Evolutionary conservation across 2,888 invertebrate genomes (phyloP), one percentile per base, ranked within the genome.

Genomic region (Spialia ferax): DNA sequence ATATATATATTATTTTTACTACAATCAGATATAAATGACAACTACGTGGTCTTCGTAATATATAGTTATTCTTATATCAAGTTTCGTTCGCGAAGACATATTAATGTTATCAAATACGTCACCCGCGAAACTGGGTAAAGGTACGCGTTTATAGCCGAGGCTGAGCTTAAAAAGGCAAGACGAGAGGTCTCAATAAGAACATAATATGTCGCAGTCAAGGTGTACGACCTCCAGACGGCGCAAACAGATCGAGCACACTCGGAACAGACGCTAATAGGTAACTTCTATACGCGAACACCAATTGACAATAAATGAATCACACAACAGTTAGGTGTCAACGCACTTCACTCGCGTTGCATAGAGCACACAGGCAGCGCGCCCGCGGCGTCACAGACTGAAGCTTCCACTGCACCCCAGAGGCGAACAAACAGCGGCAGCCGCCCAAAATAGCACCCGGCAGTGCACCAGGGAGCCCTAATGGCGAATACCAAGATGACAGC

Each of bases 61-160:
- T 76, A 96, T 95, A 13, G 96, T 96, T 76, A 96, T 95, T 75
- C 96, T 93, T 83, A 96, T 95, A 81, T 96, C 94, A 71, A 95
- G 91, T 86, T 95, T 96, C 70, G 93, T 92, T 72, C 94, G 94
- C 75, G 95, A 95, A 74, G 96, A 96, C 96, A 96, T 56, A 56
- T 15, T 55, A 77, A 77, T 73, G 70, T 74, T 75, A 76, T 74
- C 70, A 78, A 78, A 78, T 83, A 84, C 84, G 86, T 87, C 86
- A 87, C 79, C 76, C 75, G 82, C 77, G 76, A 86, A 91, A 90
- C 86, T 91, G 83, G 89, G 91, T 88, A 88, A 88, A 88, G 86
- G 87, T 83, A 79, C 83, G 82, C 80, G 85, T 86, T 84, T 84
- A 79, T 81, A 83, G 84, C 73, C 89, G 87, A 92, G 92, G 91